phyloP scores from a whole-genome alignment of 2,888 invertebrate species.

The Bembecia ichneumoniformis region DNA sequence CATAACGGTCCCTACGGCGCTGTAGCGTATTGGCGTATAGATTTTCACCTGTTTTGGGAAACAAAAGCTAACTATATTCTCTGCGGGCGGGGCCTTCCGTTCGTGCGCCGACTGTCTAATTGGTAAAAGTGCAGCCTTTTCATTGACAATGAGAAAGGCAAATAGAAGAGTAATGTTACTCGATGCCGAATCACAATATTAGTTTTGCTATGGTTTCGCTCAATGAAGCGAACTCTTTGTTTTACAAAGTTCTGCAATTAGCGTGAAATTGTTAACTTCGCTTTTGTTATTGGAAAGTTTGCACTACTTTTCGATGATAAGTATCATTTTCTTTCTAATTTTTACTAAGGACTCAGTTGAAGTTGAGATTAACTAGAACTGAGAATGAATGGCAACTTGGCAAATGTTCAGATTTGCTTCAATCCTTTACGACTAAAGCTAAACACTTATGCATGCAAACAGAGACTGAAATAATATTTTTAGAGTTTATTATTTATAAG shows the following conservation, averaged over 20 bases:
- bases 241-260: slow-evolving; percentile 10
- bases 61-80: slow-evolving; percentile 42
- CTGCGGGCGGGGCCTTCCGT: slow-evolving; percentile 11
- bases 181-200: slow-evolving; percentile 32
- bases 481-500: too few relatives aligned
- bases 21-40: slow-evolving; percentile 2
- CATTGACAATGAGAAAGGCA: slow-evolving; percentile 46
- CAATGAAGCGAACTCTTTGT: slow-evolving; percentile 18
- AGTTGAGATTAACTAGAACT: too few relatives aligned
- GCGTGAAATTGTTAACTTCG: slow-evolving; percentile 13
- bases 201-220: slow-evolving; percentile 18
- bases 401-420: too few relatives aligned
- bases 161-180: slow-evolving; percentile 44
- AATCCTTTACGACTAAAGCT: too few relatives aligned
- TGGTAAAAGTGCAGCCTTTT: slow-evolving; percentile 66
- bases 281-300: background rate
- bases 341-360: too few relatives aligned
- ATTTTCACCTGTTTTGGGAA: slow-evolving; percentile 60
- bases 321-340: too few relatives aligned
- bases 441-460: too few relatives aligned
- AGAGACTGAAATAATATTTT: too few relatives aligned
- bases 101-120: slow-evolving; percentile 49
- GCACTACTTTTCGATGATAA: too few relatives aligned
- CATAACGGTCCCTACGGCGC: slow-evolving; percentile 7
- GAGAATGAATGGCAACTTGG: too few relatives aligned